Conservation (phyloP, 2,113 vertebrate species). For the Dipodomys ordii region DNA sequence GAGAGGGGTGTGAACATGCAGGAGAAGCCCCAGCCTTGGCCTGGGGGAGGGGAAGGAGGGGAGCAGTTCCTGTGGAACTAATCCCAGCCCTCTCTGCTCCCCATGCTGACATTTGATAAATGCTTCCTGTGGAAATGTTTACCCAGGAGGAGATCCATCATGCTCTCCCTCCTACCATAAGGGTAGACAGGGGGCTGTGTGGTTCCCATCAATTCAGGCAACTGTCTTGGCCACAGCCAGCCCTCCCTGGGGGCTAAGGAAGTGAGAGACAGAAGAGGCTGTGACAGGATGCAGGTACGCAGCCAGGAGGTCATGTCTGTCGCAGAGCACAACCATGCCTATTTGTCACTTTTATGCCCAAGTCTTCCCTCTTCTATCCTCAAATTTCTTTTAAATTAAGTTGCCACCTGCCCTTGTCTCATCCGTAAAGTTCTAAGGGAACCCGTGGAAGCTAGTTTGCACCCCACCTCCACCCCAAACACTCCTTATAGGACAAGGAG, state of each 20-base stretch:
- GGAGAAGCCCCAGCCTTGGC: conserved; percentile 4
- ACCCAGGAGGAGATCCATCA: conserved; percentile 80
- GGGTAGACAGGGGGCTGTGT: background rate
- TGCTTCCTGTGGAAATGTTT: conserved; percentile 82
- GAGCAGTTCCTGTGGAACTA: conserved; percentile 58
- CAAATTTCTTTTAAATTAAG: conserved; percentile 47
- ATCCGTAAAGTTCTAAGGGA: background rate
- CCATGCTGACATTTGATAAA: conserved; percentile 82
- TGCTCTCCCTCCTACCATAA: conserved; percentile 69
- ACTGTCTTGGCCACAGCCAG: background rate
- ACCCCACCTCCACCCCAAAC: background rate
- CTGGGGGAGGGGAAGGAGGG: background rate
- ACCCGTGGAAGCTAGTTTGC: background rate
- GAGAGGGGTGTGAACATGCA: background rate
- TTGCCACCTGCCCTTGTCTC: background rate
- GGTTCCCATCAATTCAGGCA: background rate
- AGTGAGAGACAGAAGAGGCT: background rate
- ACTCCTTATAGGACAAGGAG: background rate
- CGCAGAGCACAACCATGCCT: background rate
- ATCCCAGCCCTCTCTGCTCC: conserved; percentile 45
- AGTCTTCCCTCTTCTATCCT: background rate
- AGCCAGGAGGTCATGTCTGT: background rate
- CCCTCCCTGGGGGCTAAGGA: background rate
- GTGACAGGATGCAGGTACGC: background rate
- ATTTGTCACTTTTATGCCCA: background rate